Percentiles rank a stretch among this genome's conserved stretches.
phyloP scores from a whole-genome alignment of 2,113 vertebrate genomes.

The Calidris pygmaea region DNA sequence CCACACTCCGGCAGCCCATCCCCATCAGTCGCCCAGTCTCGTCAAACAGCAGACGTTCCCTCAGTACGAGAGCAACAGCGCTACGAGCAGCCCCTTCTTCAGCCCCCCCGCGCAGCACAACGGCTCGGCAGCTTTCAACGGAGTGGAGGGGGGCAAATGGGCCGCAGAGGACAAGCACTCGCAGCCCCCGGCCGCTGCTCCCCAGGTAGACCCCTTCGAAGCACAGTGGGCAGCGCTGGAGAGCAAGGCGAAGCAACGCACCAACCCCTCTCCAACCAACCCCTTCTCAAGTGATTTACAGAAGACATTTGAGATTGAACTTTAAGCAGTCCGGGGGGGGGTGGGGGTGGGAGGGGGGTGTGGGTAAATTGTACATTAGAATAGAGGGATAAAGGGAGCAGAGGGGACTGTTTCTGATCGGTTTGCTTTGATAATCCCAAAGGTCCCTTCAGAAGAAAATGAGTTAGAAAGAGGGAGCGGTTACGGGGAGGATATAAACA shows the following conservation, averaged over 20 bases:
- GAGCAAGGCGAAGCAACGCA: slow-evolving; percentile 87
- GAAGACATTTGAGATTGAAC: slow-evolving; percentile 99
- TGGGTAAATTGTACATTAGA: slow-evolving; percentile 40
- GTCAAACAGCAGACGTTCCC: slow-evolving; percentile 77
- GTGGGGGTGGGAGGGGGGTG: not conserved
- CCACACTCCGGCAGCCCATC: slow-evolving; percentile 76
- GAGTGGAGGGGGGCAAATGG: slow-evolving; percentile 79
- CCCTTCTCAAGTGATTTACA: slow-evolving; percentile 98
- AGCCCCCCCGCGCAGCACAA: slow-evolving; percentile 80
- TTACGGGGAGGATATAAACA: slow-evolving; percentile 5
- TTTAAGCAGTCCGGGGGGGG: slow-evolving; percentile 71
- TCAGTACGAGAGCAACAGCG: slow-evolving; percentile 71
- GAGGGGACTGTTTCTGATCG: slow-evolving; percentile 46
- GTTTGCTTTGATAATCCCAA: slow-evolving; percentile 67
- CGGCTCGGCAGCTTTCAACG: slow-evolving; percentile 87
- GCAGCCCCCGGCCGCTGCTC: slow-evolving; percentile 50
- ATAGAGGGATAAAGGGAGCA: slow-evolving; percentile 51
- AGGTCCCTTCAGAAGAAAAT: slow-evolving; percentile 55
- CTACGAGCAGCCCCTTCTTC: slow-evolving; percentile 80
- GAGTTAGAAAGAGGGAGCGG: slow-evolving; percentile 23
- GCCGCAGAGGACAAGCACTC: slow-evolving; percentile 73
- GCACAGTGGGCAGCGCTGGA: slow-evolving; percentile 97
- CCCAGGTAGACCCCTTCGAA: slow-evolving; percentile 88
- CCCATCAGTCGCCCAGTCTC: slow-evolving; percentile 76
- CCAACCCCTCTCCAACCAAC: slow-evolving; percentile 95